These are phyloP conservation scores for Passer domesticus DNA, from an alignment of 2,113 vertebrate genomes.

Conservation along the genomic window DNA sequence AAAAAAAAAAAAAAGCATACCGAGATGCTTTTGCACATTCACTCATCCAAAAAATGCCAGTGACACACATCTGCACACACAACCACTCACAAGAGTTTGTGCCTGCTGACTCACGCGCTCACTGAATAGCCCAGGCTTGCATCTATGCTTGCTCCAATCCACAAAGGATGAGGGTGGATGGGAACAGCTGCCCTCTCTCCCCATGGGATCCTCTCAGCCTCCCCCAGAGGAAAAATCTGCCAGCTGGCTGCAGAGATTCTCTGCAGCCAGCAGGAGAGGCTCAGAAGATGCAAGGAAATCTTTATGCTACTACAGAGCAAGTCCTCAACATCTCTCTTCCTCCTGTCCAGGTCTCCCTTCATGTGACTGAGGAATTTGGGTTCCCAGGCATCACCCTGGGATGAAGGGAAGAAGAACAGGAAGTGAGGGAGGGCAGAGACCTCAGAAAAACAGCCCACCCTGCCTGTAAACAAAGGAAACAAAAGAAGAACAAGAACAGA, in stretches of 20 bases:
- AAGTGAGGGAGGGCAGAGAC: not conserved
- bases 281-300: not conserved
- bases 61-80: not conserved
- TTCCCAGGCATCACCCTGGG: not conserved
- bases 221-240: not conserved
- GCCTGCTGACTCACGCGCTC: constrained; percentile 13
- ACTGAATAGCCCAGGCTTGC: constrained; percentile 23
- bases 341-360: not conserved
- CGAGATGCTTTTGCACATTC: constrained; percentile 45
- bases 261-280: constrained; percentile 1
- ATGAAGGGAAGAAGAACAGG: not conserved
- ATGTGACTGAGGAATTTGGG: not conserved
- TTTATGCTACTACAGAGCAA: not conserved
- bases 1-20: not conserved
- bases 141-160: constrained; percentile 15
- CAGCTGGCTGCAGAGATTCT: constrained; percentile 2
- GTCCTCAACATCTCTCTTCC: not conserved
- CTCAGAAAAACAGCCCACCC: not conserved
- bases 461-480: not conserved
- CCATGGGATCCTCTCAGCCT: not conserved
- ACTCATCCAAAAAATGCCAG: constrained; percentile 31
- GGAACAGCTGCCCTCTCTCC: constrained; percentile 29
- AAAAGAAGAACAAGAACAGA: constrained; percentile 21
- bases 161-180: not conserved
- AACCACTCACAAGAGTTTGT: not conserved